Evolutionary conservation across 2,888 invertebrate genomes (phyloP).

Genomic region (Conistra vaccinii): DNA sequence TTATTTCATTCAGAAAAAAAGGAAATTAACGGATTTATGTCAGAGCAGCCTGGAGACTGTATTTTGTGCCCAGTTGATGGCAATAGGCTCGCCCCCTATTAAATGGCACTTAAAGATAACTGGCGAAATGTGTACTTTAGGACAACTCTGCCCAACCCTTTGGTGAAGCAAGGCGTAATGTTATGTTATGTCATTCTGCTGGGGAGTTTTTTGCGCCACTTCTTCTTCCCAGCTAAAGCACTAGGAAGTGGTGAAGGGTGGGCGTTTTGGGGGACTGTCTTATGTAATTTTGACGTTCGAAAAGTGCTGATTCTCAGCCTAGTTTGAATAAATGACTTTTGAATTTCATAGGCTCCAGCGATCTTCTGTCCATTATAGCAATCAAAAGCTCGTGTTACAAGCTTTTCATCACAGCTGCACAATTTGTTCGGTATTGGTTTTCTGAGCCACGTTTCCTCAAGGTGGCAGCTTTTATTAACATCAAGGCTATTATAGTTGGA

Average conservation of each 20-base stretch:
- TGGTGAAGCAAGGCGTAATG: neutral
- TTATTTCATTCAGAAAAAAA: no score
- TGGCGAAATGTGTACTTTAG: neutral
- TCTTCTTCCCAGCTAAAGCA: no score
- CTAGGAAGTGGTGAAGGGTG: no score
- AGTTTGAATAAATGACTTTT: no score
- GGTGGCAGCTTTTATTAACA: slow-evolving; percentile 25
- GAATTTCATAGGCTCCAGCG: neutral
- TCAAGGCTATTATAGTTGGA: slow-evolving; percentile 1
- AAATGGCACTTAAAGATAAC: neutral
- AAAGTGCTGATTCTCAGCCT: no score
- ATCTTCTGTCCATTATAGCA: neutral
- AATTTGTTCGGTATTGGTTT: neutral
- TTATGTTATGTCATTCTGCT: no score
- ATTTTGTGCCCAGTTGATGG: neutral
- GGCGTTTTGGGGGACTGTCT: no score
- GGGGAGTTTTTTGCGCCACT: no score
- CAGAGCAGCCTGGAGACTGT: neutral
- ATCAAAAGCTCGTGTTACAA: neutral
- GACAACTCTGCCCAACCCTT: neutral
- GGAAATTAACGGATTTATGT: neutral
- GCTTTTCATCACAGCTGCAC: neutral
- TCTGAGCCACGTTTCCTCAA: neutral
- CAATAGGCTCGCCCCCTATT: neutral
- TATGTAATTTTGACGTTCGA: no score